Percentiles rank a stretch among this genome's conserved stretches.
These are phyloP conservation scores for Lepidocyrtoides sp. DNA, from an alignment of 2,888 invertebrate genomes.

Conservation along the genomic window DNA sequence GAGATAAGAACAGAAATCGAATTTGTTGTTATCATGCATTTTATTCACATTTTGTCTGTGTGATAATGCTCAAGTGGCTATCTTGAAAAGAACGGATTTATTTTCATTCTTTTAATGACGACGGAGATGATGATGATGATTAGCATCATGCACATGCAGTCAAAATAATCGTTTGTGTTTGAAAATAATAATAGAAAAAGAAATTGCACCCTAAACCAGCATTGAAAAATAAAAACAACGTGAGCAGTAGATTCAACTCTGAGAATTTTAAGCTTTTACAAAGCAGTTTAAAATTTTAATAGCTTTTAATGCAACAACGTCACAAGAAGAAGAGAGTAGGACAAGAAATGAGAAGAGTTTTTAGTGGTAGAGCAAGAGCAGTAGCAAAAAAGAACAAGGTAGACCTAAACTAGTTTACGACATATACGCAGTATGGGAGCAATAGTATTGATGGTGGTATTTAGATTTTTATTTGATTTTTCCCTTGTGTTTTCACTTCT, in stretches of 20 bases:
- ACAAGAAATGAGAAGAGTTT: background rate
- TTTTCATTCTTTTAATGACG: background rate
- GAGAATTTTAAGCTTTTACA: background rate
- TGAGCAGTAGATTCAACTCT: background rate
- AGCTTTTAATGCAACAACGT: background rate
- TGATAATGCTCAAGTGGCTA: background rate
- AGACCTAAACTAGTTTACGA: conserved; percentile 51
- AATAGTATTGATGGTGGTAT: conserved; percentile 20
- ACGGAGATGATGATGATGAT: background rate
- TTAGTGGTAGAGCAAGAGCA: background rate
- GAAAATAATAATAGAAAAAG: background rate
- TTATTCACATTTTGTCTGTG: no score
- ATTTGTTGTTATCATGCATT: no score
- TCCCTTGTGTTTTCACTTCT: conserved; percentile 61
- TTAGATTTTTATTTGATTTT: conserved; percentile 33
- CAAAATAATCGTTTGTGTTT: background rate
- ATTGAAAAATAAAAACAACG: background rate
- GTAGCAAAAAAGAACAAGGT: conserved; percentile 8
- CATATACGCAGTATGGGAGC: background rate
- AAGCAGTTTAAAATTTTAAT: conserved; percentile 19
- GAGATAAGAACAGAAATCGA: background rate
- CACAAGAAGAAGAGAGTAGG: conserved; percentile 13
- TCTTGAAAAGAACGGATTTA: background rate
- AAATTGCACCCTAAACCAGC: background rate
- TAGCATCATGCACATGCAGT: background rate